Conservation (phyloP, 2,113 vertebrate species). For the Chamaetylas fuelleborni region DNA sequence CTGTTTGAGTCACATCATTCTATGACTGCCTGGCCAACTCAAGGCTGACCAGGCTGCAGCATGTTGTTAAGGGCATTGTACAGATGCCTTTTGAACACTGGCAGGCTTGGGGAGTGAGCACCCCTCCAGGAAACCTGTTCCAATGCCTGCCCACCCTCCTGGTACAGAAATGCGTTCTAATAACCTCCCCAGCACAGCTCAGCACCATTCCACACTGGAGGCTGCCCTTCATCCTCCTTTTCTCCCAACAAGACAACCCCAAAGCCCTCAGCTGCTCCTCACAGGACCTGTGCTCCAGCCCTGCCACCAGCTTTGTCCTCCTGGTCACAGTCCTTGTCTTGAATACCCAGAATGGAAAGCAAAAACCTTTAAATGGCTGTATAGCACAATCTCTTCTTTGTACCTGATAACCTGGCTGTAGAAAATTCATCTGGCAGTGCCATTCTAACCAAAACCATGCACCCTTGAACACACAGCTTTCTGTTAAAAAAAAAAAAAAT, state of each 20-base stretch:
- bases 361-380: neutral
- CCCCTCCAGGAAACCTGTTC: neutral
- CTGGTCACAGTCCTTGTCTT: neutral
- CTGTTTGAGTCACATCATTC: too few species aligned
- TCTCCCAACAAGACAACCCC: neutral
- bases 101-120: rapidly evolving
- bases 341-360: neutral
- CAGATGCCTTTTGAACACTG: neutral
- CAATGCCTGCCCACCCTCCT: neutral
- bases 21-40: neutral
- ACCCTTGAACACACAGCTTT: neutral
- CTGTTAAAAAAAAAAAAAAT: neutral
- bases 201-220: neutral
- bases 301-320: neutral
- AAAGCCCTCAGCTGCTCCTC: neutral
- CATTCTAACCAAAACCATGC: neutral
- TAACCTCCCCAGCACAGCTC: neutral
- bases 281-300: neutral
- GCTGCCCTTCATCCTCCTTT: neutral
- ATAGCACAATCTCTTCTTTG: neutral
- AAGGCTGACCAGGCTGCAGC: neutral
- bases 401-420: neutral
- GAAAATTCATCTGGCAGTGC: neutral
- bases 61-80: neutral
- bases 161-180: neutral